phyloP scores from a whole-genome alignment of 23 tunicate species.

The Trididemnum nubilum region DNA sequence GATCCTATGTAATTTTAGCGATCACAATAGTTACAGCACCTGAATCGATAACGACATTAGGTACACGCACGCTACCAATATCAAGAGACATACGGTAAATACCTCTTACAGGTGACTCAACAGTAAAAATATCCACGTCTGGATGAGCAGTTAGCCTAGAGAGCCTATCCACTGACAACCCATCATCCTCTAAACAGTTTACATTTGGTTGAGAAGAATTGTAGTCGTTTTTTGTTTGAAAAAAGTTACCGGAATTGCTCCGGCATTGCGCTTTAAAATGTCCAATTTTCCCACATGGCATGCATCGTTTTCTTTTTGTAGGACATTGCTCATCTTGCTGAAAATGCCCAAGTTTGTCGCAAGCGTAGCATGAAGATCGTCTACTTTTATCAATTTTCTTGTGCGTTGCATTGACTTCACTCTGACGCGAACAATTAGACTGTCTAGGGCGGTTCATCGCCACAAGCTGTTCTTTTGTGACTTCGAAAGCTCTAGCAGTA shows the following conservation, averaged over 20 bases:
- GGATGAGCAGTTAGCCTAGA: background rate
- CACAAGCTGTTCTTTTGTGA: background rate
- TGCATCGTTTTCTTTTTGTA: background rate
- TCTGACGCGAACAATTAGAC: background rate
- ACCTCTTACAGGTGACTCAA: background rate
- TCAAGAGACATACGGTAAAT: background rate
- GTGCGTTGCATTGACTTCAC: background rate
- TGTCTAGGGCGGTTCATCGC: background rate
- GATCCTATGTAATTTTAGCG: background rate
- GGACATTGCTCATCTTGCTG: background rate
- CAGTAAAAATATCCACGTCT: background rate
- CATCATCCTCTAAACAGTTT: background rate
- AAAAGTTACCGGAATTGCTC: background rate
- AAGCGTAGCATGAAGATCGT: background rate
- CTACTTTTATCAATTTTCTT: background rate
- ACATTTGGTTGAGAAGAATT: background rate
- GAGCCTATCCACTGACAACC: background rate
- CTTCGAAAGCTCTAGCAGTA: background rate
- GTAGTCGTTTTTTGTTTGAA: background rate
- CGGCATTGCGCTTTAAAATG: background rate
- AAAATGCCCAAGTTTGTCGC: slow-evolving; percentile 4
- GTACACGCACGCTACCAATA: background rate
- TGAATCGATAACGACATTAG: background rate
- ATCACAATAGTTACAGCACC: background rate
- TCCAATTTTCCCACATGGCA: background rate